Evolutionary conservation across 2,888 invertebrate genomes (phyloP).

Genomic region (Polydrusus cervinus): DNA sequence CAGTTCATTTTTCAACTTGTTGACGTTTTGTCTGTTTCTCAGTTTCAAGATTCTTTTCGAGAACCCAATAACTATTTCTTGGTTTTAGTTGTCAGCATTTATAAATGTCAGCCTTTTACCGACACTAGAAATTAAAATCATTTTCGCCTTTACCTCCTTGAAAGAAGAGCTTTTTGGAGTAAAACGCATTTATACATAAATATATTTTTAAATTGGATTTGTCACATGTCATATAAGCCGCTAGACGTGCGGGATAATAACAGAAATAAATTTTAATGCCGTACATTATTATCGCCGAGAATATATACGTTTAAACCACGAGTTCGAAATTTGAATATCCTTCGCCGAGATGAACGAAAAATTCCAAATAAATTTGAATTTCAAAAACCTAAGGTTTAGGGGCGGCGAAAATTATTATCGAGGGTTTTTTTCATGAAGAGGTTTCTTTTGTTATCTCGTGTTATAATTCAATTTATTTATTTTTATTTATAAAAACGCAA

Average conservation of each 20-base stretch:
- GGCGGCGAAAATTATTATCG: not conserved
- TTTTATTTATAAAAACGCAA: not conserved
- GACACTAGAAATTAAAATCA: too few species aligned
- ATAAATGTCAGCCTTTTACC: too few species aligned
- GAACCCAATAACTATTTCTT: too few species aligned
- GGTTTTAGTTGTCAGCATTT: too few species aligned
- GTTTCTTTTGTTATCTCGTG: not conserved
- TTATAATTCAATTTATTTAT: not conserved
- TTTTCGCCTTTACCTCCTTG: too few species aligned
- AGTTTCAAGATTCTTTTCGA: too few species aligned
- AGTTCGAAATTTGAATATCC: slow-evolving; percentile 15
- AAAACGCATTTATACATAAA: too few species aligned
- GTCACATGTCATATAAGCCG: slow-evolving; percentile 33
- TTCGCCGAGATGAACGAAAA: not conserved
- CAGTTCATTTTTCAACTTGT: too few species aligned
- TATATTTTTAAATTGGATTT: slow-evolving; percentile 8
- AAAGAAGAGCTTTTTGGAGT: too few species aligned
- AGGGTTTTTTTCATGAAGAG: not conserved
- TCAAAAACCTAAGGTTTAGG: not conserved
- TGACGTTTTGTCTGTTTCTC: too few species aligned
- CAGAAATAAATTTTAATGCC: slow-evolving; percentile 36
- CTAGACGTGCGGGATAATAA: slow-evolving; percentile 23
- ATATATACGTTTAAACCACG: slow-evolving; percentile 23
- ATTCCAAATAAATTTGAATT: slow-evolving; percentile 7
- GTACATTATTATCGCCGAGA: slow-evolving; percentile 23